phyloP scores from a whole-genome alignment of 2,113 vertebrate species.

The Cyanoderma ruficeps region DNA sequence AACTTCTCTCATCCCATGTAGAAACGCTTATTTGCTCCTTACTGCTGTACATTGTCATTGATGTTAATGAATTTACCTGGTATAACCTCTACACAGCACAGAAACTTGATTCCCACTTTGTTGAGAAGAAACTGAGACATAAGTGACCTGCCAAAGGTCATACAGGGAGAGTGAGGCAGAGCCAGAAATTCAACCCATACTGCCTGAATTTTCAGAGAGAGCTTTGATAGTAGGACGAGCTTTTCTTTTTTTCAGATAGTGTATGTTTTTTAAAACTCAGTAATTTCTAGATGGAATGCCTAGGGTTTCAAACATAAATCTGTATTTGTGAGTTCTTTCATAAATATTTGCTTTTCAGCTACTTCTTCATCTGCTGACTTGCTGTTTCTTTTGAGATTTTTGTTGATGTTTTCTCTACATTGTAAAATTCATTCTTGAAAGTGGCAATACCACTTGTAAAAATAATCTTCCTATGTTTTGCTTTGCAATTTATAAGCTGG shows the following conservation, averaged over 20 bases:
- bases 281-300: background rate
- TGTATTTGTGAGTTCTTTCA: background rate
- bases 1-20: background rate
- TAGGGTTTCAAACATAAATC: background rate
- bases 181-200: background rate
- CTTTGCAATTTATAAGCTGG: background rate
- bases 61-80: background rate
- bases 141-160: background rate
- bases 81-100: background rate
- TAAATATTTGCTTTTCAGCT: background rate
- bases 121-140: conserved; percentile 14
- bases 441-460: background rate
- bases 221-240: background rate
- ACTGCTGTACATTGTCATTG: background rate
- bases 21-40: background rate
- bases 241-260: background rate
- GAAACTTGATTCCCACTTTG: background rate
- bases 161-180: background rate
- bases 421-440: background rate
- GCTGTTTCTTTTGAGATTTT: background rate
- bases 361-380: background rate
- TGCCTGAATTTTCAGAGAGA: background rate
- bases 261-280: background rate
- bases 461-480: background rate
- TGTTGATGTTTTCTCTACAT: background rate